Conservation (phyloP, 2,888 invertebrate genomes). For the Ptilodon capucinus region DNA sequence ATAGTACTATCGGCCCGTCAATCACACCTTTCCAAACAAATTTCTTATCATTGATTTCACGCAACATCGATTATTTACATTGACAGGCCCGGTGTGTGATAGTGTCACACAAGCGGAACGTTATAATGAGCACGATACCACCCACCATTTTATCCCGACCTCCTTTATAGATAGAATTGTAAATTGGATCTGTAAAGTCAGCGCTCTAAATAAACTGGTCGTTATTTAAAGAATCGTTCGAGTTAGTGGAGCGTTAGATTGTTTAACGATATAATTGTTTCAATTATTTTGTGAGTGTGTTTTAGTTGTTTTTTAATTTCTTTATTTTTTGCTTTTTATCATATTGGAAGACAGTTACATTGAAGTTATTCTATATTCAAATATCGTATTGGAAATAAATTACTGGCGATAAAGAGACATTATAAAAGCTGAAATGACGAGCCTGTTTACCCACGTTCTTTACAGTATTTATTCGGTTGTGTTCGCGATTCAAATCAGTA, state of each 20-base stretch:
- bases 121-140: constrained; percentile 57
- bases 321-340: not conserved
- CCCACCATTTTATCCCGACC: constrained; percentile 32
- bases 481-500: no score
- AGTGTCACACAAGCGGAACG: constrained; percentile 54
- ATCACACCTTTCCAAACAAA: constrained; percentile 27
- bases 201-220: constrained; percentile 16
- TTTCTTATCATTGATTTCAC: constrained; percentile 36
- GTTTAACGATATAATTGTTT: constrained; percentile 37
- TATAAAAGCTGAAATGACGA: no score
- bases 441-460: no score
- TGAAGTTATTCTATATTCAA: no score
- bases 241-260: constrained; percentile 30
- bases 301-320: not conserved
- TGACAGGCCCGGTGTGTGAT: constrained; percentile 45
- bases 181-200: not conserved
- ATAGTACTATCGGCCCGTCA: constrained; percentile 27
- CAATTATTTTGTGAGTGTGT: constrained; percentile 27
- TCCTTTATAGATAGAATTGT: constrained; percentile 2
- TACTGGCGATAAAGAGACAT: no score
- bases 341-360: no score
- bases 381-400: no score
- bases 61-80: constrained; percentile 44
- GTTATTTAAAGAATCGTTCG: constrained; percentile 18
- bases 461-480: no score